Evolutionary conservation across 2,797 vertebrate genomes (phyloP), one percentile per base, ranked within the genome.

Genomic region (Labeo calbasu): DNA sequence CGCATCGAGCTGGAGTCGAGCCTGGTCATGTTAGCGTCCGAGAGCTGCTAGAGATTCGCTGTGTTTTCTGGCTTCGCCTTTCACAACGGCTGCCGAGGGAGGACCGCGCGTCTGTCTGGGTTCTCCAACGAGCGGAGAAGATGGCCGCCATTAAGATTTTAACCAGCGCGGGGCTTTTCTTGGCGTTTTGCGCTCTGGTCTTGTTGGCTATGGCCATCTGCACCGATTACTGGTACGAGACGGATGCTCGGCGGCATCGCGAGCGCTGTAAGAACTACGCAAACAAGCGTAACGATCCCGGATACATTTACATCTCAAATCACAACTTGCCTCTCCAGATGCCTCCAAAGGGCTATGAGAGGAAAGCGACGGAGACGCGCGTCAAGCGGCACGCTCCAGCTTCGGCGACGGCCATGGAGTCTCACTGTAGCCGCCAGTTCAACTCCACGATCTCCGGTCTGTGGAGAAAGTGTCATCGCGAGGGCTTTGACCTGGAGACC

Each of bases 171-270:
- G 96, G 96, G 89, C 95, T 98, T 89, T 96, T 96, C 88, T 89
- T 98, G 93, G 96, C 96, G 83, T 91, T 97, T 86, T 96, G 95
- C 79, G 95, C 97, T 82, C 92, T 97, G 71, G 96, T 95, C 77
- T 92, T 97, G 78, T 94, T 98, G 89, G 94, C 95, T 84, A 96
- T 97, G 94, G 97, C 97, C 51, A 97, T 98, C 77, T 96, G 96
- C 93, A 98, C 97, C 92, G 96, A 97, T 87, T 95, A 96, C 66
- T 98, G 97, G 96, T 98, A 98, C 92, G 96, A 98, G 94, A 98
- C 96, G 40, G 97, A 98, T 89, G 97, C 97, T 14, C 91, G 97
- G 91, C 93, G 96, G 79, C 96, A 98, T 85, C 95, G 97, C 1
- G 96, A 97, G 83, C 94, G 96, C 87, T 98, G 97, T 91, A 96